Percentiles rank a stretch among this genome's conserved stretches.
phyloP scores from a whole-genome alignment of 2,113 vertebrate species.

The Eurystomus gularis region DNA sequence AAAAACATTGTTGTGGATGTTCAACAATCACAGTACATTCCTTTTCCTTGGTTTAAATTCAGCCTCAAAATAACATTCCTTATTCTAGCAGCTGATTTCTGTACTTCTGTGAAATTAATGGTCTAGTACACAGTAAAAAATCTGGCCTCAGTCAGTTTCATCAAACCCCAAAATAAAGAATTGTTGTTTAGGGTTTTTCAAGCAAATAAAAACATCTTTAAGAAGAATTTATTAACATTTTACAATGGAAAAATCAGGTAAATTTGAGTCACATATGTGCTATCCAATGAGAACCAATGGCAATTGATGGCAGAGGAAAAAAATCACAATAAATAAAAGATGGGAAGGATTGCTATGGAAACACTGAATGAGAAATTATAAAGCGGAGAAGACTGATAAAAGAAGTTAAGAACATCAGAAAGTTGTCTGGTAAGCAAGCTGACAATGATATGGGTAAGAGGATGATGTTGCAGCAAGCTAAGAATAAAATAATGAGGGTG shows the following conservation, averaged over 20 bases:
- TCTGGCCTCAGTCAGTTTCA: neutral
- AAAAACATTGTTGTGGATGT: neutral
- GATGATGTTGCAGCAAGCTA: neutral
- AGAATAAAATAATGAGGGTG: neutral
- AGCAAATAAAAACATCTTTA: neutral
- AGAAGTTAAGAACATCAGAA: neutral
- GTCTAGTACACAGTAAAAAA: neutral
- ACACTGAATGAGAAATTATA: neutral
- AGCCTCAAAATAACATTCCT: neutral
- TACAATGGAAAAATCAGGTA: neutral
- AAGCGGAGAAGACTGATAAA: neutral
- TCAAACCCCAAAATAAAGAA: neutral
- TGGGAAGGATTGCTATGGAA: conserved; percentile 1
- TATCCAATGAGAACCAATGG: neutral
- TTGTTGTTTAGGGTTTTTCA: neutral
- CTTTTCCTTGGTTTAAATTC: neutral
- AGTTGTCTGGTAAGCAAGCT: neutral
- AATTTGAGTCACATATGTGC: neutral
- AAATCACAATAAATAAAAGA: neutral
- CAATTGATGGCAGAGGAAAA: neutral
- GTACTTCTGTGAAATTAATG: neutral
- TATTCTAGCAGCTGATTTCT: neutral
- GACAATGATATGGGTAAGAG: neutral
- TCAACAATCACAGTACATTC: neutral
- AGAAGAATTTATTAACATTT: neutral